A percentile compares a stretch with the other conserved stretches of the same genome.
These are phyloP conservation scores for Megathymus violae DNA, from an alignment of 1,140 invertebrate species.

Conservation along the genomic window DNA sequence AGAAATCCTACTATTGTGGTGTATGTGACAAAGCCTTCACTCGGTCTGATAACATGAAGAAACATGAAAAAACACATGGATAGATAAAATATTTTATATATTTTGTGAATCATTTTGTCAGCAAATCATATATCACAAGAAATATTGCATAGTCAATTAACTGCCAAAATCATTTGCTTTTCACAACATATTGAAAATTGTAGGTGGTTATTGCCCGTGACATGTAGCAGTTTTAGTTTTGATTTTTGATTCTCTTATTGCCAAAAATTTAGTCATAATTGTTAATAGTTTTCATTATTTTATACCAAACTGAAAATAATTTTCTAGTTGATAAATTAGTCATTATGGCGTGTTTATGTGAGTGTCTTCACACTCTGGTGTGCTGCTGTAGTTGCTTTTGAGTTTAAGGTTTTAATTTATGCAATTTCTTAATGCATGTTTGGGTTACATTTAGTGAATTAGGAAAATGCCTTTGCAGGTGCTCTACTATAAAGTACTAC, in stretches of 20 bases:
- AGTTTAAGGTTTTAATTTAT: constrained; percentile 71
- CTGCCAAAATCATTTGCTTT: constrained; percentile 30
- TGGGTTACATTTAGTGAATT: constrained; percentile 64
- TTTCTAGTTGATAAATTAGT: constrained; percentile 81
- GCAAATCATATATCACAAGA: constrained; percentile 13
- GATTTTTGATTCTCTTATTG: constrained; percentile 78
- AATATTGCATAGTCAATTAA: constrained; percentile 20
- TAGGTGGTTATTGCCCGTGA: constrained; percentile 40
- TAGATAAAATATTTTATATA: too few relatives aligned
- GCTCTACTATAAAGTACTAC: constrained; percentile 73
- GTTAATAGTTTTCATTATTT: constrained; percentile 71
- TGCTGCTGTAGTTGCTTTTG: constrained; percentile 78
- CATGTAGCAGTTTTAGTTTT: constrained; percentile 44
- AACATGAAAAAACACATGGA: constrained; percentile 83
- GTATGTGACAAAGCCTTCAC: constrained; percentile 84
- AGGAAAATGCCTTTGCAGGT: constrained; percentile 73
- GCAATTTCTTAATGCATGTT: constrained; percentile 70
- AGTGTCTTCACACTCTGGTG: constrained; percentile 69
- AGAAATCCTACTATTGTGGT: constrained; percentile 85
- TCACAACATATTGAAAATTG: constrained; percentile 25
- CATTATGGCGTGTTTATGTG: constrained; percentile 78
- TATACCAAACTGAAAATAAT: constrained; percentile 77
- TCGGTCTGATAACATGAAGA: constrained; percentile 83
- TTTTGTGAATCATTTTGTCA: constrained; percentile 15
- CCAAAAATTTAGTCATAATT: constrained; percentile 81